Base-by-base conservation (phyloP, 2,113 vertebrate species). In the Chloropsis hardwickii region DNA sequence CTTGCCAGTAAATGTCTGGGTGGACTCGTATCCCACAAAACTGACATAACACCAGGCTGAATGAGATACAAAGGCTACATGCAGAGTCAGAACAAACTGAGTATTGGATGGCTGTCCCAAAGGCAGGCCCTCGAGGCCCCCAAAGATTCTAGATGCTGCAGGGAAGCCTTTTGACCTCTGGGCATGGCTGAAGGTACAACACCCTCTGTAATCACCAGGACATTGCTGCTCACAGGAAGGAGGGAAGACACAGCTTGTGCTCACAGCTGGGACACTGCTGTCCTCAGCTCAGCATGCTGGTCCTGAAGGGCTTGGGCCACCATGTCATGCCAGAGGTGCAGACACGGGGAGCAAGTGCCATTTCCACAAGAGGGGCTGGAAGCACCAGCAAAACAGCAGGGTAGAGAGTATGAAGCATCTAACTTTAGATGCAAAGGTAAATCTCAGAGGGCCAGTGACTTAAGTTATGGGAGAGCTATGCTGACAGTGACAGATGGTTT, bases 141-240 rank as follows among this genome's bases (percentile, higher is more conserved):
- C 56, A 50, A 5, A 27, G 14, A 12, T 6, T 54, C 44, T 50
- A 5, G 24, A 10, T 6, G 2, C 23, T 35, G 12, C 28, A 67
- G 5, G 7, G n/a, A 40, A 87, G n/a, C 21, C 33, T 86, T 69
- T 31, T 33, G 24, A 39, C 42, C 25, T 69, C 42, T 57, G 23
- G 17, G 19, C 42, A 14, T 9, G n/a, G 74, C 31, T 71, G 70
- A 25, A 66, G 56, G 28, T 31, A 31, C 0, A 0, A 53, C 31
- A 67, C 5, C 11, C 19, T 67, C 53, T 0, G 0, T 18, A 60
- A 44, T 47, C 50, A 48, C 27, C 0, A 0, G 44, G 48, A 61
- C 1, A 0, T 48, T 65, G 27, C 45, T 57, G 25, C 22, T 78
- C 31, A 22, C 27, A 25, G 22, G 21, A 31, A 80, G 77, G 22